phyloP scores from a whole-genome alignment of 2,797 vertebrate genomes.

The Pangasius sanitwongsei region DNA sequence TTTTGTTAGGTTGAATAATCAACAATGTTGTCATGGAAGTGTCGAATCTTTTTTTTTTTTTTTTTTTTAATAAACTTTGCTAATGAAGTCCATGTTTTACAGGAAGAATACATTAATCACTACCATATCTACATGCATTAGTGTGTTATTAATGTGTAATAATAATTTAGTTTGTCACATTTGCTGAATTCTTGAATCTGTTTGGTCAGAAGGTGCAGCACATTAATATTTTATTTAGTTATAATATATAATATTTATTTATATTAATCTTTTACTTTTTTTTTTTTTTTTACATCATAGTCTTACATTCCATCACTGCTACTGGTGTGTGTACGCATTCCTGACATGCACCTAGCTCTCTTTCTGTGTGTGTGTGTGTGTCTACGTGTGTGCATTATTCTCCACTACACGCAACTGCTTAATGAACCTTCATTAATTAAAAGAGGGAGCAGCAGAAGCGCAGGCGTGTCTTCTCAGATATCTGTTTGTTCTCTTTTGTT shows the following conservation, averaged over 20 bases:
- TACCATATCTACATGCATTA: background rate
- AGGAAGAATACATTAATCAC: background rate
- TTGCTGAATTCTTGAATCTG: background rate
- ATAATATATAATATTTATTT: too few species aligned
- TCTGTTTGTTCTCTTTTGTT: conserved; percentile 57
- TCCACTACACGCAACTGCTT: conserved; percentile 34
- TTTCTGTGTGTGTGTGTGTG: background rate
- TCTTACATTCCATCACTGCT: background rate
- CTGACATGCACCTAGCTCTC: conserved; percentile 8
- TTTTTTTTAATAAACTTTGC: background rate
- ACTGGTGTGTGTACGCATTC: background rate
- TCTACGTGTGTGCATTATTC: conserved; percentile 18
- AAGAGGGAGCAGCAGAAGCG: conserved; percentile 43
- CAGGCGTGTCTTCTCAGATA: conserved; percentile 58
- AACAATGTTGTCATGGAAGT: background rate
- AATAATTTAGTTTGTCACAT: too few species aligned
- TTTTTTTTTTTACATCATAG: background rate
- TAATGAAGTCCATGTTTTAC: background rate
- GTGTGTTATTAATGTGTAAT: background rate
- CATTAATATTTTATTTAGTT: background rate
- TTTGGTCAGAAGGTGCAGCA: background rate
- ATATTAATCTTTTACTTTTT: background rate
- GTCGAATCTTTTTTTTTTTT: background rate
- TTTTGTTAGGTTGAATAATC: background rate
- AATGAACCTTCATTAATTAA: conserved; percentile 58